Evolutionary conservation across 53 echinoderm and acorn worm genomes (phyloP).

Genomic region (Zoroaster sp.): DNA sequence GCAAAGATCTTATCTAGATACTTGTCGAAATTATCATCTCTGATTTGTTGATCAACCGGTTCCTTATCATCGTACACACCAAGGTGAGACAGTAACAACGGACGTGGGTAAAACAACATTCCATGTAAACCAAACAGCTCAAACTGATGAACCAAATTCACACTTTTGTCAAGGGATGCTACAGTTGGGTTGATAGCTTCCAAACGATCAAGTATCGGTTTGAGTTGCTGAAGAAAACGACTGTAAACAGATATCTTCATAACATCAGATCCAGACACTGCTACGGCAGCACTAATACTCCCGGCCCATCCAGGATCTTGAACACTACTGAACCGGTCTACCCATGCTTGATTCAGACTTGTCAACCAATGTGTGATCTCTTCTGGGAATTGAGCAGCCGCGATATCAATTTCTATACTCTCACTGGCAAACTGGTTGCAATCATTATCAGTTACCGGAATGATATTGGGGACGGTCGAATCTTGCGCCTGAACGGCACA

Average conservation of each 20-base stretch:
- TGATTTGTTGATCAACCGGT: no score
- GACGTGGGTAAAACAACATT: conserved; percentile 5
- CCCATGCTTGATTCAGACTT: neutral
- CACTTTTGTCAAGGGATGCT: neutral
- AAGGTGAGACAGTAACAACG: neutral
- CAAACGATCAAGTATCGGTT: neutral
- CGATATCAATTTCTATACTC: neutral
- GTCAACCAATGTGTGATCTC: neutral
- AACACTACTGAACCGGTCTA: neutral
- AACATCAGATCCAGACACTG: neutral
- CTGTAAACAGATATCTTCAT: neutral
- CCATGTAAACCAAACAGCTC: neutral
- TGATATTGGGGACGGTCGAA: neutral
- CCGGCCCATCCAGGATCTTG: no score
- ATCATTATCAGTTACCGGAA: neutral
- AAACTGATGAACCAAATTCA: neutral
- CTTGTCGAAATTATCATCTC: neutral
- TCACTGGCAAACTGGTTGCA: neutral
- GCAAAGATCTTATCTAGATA: neutral
- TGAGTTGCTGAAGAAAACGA: neutral
- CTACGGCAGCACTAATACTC: neutral
- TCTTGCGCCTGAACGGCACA: neutral
- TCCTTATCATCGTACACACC: no score
- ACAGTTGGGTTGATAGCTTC: neutral
- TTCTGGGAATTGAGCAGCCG: neutral